A percentile compares a stretch with the other conserved stretches of the same genome.
These are phyloP conservation scores for Alcis repandata DNA, from an alignment of 2,888 invertebrate genomes.

Conservation along the genomic window DNA sequence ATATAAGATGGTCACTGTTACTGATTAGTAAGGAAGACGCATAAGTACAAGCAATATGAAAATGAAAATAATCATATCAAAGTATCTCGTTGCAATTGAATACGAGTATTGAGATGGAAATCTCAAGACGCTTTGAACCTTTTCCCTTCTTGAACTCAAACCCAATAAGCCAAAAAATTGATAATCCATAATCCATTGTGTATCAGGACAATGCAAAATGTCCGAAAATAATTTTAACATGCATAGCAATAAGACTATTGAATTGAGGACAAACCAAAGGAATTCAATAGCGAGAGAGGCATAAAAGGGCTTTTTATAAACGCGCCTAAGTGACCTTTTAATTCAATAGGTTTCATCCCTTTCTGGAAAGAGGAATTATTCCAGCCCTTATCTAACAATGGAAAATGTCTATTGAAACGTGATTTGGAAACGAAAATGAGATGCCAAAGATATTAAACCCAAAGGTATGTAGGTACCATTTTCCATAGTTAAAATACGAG, in stretches of 20 bases:
- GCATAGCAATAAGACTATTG: conserved; percentile 8
- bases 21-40: too few relatives aligned
- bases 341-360: conserved; percentile 18
- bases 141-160: neutral
- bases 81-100: too few relatives aligned
- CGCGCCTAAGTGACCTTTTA: conserved; percentile 19
- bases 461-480: too few relatives aligned
- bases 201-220: conserved; percentile 1
- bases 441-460: too few relatives aligned
- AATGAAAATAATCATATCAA: too few relatives aligned
- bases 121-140: neutral
- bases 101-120: too few relatives aligned
- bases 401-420: conserved; percentile 16
- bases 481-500: too few relatives aligned
- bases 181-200: neutral
- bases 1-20: too few relatives aligned
- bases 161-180: neutral
- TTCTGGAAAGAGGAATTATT: conserved; percentile 21
- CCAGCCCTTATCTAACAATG: conserved; percentile 16
- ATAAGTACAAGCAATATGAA: too few relatives aligned
- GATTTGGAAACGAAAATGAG: conserved; percentile 13
- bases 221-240: conserved; percentile 13
- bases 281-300: conserved; percentile 4
- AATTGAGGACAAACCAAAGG: conserved; percentile 12
- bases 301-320: conserved; percentile 29